Evolutionary conservation across 53 echinoderm and acorn worm species (phyloP).

Genomic region (Luidia sarsii): DNA sequence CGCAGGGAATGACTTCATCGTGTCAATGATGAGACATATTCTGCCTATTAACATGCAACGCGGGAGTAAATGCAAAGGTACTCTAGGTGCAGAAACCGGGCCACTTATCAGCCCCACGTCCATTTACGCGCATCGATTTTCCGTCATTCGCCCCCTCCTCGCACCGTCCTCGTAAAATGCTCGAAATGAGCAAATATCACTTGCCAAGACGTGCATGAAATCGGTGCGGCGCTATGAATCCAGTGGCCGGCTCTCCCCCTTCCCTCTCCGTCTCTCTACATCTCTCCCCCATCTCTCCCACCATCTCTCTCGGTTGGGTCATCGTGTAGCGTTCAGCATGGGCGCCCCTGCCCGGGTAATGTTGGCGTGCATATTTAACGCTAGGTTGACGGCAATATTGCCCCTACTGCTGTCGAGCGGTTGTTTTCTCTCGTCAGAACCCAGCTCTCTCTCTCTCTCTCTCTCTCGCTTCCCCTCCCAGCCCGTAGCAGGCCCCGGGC

Average conservation of each 20-base stretch:
- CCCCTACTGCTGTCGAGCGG: background rate
- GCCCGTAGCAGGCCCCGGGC: slow-evolving; percentile 43
- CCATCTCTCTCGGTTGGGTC: too few relatives aligned
- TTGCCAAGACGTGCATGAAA: slow-evolving; percentile 58
- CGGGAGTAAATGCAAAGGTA: slow-evolving; percentile 48
- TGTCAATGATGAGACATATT: slow-evolving; percentile 35
- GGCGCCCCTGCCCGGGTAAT: background rate
- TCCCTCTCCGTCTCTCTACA: too few relatives aligned
- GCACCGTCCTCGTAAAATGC: slow-evolving; percentile 46
- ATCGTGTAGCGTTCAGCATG: too few relatives aligned
- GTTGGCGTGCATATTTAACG: slow-evolving; percentile 48
- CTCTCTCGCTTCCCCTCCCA: slow-evolving; percentile 1
- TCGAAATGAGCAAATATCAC: slow-evolving; percentile 62
- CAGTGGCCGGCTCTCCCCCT: background rate
- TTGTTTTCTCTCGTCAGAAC: background rate
- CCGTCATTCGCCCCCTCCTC: slow-evolving; percentile 46
- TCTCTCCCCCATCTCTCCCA: too few relatives aligned
- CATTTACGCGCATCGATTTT: slow-evolving; percentile 68
- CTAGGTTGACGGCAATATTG: slow-evolving; percentile 50
- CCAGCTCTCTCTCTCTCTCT: slow-evolving; percentile 4
- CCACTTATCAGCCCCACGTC: slow-evolving; percentile 62
- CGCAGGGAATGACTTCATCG: slow-evolving; percentile 25
- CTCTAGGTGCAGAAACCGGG: slow-evolving; percentile 60
- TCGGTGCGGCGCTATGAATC: slow-evolving; percentile 47
- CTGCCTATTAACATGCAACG: slow-evolving; percentile 56